Percentiles rank a stretch among this genome's conserved stretches.
Evolutionary conservation across 2,113 vertebrate species (phyloP).

Genomic region (Takifugu flavidus): DNA sequence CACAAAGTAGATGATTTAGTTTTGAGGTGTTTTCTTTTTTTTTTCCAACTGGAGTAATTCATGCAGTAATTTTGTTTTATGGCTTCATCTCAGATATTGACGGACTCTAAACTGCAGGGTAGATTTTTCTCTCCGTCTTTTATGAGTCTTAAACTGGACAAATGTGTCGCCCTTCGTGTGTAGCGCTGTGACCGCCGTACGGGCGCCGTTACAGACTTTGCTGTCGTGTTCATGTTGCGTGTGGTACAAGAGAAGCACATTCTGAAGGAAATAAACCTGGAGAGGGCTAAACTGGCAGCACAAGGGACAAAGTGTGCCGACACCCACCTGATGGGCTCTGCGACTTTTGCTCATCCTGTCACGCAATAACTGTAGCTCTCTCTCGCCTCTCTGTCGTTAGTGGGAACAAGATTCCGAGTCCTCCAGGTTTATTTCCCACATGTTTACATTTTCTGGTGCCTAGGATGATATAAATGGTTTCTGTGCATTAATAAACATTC

Average conservation of each 20-base stretch:
- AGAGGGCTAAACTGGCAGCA: slow-evolving; percentile 9
- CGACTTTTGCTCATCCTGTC: too few relatives aligned
- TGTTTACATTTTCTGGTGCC: slow-evolving; percentile 99
- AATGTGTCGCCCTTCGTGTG: not conserved
- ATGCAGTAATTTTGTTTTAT: too few relatives aligned
- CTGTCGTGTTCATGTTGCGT: slow-evolving; percentile 84
- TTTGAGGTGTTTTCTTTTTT: too few relatives aligned
- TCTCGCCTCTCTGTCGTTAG: slow-evolving; percentile 2
- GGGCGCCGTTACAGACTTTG: slow-evolving; percentile 56
- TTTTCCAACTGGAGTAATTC: too few relatives aligned
- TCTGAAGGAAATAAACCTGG: slow-evolving; percentile 86
- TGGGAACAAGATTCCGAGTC: slow-evolving; percentile 34
- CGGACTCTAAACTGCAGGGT: too few relatives aligned
- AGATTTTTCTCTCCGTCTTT: too few relatives aligned
- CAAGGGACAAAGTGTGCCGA: slow-evolving; percentile 29
- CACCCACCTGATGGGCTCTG: slow-evolving; percentile 40
- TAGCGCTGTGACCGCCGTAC: not conserved
- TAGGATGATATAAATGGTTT: slow-evolving; percentile 84
- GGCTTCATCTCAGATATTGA: too few relatives aligned
- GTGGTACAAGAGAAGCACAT: slow-evolving; percentile 81
- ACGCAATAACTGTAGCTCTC: slow-evolving; percentile 38
- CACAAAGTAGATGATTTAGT: too few relatives aligned
- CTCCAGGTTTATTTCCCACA: slow-evolving; percentile 91
- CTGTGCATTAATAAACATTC: slow-evolving; percentile 81
- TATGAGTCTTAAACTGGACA: too few relatives aligned